Evolutionary conservation across 2,888 invertebrate species (phyloP), one percentile per base, ranked within the genome.

Genomic region (Drosophila austrosaltans): DNA sequence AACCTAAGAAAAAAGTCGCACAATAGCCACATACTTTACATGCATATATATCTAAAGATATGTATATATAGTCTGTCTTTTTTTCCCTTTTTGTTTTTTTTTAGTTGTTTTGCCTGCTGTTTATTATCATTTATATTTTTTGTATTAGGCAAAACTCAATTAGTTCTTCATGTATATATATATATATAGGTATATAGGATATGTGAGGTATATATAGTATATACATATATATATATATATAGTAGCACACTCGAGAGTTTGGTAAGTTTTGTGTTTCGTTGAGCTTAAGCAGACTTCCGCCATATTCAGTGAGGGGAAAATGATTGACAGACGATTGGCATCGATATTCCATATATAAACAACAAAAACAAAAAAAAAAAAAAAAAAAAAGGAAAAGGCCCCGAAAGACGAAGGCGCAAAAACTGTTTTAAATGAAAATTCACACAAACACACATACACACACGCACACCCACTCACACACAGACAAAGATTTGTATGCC

Each of bases 311-410:
- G 16, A 16, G 61, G 58, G 66, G 63, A 79, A 75, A 79, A 80
- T 90, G 90, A 91, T 91, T 90, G 90, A 91, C 90, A 90, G 83
- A 82, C 91, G 90, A 90, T 90, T 90, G 90, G 91, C 90, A 90
- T 89, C 87, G 89, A 86, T 48, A 48, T 90, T 82, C 88, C 88
- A 77, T 89, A 81, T 90, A 90, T 90, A 90, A 90, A 91, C 87
- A 89, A 86, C 75, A 69, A 60, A 25, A 30, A 36, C 7, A 36
- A 36, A 36, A 10, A 10, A 36, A 36, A 36, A 8, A 36, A 36
- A 36, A 8, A 36, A 36, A 36, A 32, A 5, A 6, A 32, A 1
- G 28, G 20, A 48, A 48, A 48, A 25, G 22, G 48, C 44, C 28
- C 39, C 56, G 12, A 63, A 63, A 78, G 64, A 63, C 66, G 62